These are phyloP conservation scores for Lumbricus terrestris DNA, from an alignment of 2,888 invertebrate genomes.

Conservation along the genomic window DNA sequence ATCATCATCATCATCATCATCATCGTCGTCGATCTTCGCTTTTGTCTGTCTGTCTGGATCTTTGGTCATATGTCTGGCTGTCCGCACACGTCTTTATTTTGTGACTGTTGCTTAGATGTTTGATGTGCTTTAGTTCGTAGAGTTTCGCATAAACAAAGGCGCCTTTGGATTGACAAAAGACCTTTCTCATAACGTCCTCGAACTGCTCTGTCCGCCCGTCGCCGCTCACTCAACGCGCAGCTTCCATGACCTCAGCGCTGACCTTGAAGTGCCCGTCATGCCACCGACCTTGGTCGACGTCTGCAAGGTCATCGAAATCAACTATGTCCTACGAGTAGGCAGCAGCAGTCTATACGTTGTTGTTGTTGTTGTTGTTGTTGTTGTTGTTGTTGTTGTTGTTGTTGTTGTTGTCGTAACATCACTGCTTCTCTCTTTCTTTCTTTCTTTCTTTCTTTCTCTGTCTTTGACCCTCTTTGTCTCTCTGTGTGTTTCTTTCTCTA, in stretches of 20 bases:
- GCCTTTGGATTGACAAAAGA: conserved; percentile 73
- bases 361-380: neutral
- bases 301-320: conserved; percentile 72
- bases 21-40: neutral
- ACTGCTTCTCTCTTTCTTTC: too few species aligned
- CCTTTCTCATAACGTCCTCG: conserved; percentile 70
- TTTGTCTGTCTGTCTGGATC: neutral
- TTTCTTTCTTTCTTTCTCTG: too few species aligned
- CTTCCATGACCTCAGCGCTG: conserved; percentile 49
- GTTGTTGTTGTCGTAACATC: too few species aligned
- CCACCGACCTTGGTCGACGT: conserved; percentile 71
- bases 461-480: too few species aligned
- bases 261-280: conserved; percentile 71
- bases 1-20: neutral
- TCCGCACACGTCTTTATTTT: neutral
- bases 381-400: too few species aligned
- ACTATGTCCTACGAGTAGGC: conserved; percentile 71
- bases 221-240: conserved; percentile 63
- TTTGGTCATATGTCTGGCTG: neutral
- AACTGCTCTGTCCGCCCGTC: conserved; percentile 69
- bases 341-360: neutral
- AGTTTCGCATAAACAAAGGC: conserved; percentile 75
- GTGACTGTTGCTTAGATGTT: too few species aligned
- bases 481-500: too few species aligned
- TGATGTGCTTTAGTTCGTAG: conserved; percentile 67